Evolutionary conservation across 2,113 vertebrate genomes (phyloP).

Genomic region (Cyanocitta stelleri): DNA sequence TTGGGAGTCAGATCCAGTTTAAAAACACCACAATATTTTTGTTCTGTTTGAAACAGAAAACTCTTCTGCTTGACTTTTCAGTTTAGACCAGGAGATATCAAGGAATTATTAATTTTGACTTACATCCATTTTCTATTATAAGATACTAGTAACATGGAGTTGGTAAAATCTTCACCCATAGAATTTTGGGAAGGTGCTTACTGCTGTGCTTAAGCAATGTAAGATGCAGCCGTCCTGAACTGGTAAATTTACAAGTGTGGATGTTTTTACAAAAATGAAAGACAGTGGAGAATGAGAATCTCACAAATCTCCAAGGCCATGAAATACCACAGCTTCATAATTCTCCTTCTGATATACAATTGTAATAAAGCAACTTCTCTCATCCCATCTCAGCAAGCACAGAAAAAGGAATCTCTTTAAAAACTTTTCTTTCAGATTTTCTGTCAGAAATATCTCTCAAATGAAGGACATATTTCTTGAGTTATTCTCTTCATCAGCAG

Average conservation of each 20-base stretch:
- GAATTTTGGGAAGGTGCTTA: background rate
- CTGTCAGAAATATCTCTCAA: background rate
- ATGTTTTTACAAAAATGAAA: background rate
- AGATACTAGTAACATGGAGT: background rate
- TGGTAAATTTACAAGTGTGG: background rate
- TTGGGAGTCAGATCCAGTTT: background rate
- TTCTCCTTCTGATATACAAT: background rate
- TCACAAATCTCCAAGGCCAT: background rate
- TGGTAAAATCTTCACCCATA: background rate
- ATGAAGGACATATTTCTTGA: background rate
- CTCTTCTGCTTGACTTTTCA: background rate
- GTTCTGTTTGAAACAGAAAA: background rate
- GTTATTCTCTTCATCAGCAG: background rate
- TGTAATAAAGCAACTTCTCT: background rate
- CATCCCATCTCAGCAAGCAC: background rate
- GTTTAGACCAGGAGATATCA: background rate
- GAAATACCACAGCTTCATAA: background rate
- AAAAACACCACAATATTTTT: background rate
- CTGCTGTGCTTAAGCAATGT: background rate
- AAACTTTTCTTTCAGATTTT: background rate
- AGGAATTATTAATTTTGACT: background rate
- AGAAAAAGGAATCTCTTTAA: background rate
- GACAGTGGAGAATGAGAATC: background rate
- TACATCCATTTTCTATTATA: background rate
- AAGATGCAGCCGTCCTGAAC: rapidly evolving